phyloP scores from a whole-genome alignment of 2,113 vertebrate species.

The Marmota flaviventris region DNA sequence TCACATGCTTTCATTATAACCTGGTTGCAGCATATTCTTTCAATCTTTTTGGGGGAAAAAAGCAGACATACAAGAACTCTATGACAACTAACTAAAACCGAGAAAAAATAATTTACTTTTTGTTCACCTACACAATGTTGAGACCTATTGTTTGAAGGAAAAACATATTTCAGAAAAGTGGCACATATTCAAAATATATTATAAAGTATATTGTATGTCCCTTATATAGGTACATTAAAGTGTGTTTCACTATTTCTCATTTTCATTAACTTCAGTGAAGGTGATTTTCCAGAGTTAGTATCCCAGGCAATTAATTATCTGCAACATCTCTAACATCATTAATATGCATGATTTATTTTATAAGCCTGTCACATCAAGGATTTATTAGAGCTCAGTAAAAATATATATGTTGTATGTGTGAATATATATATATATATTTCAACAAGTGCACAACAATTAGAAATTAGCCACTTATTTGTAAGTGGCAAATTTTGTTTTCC shows the following conservation, averaged over 20 bases:
- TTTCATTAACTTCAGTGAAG: slow-evolving; percentile 79
- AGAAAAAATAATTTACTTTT: slow-evolving; percentile 18
- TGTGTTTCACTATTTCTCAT: slow-evolving; percentile 76
- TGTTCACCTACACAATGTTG: not conserved
- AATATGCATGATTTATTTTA: slow-evolving; percentile 83
- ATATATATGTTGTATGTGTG: slow-evolving; percentile 82
- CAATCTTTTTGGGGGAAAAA: slow-evolving; percentile 52
- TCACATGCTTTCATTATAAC: not conserved
- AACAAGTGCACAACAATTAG: slow-evolving; percentile 79
- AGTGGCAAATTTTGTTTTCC: slow-evolving; percentile 73
- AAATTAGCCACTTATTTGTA: slow-evolving; percentile 70
- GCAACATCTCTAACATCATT: slow-evolving; percentile 85
- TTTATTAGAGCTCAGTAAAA: slow-evolving; percentile 84
- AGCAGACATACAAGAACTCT: not conserved
- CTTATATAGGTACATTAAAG: slow-evolving; percentile 76
- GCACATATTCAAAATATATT: slow-evolving; percentile 78
- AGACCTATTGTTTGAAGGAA: slow-evolving; percentile 78
- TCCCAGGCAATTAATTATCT: slow-evolving; percentile 81
- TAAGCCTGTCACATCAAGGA: slow-evolving; percentile 81
- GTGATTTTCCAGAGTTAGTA: slow-evolving; percentile 72
- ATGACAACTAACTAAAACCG: slow-evolving; percentile 20
- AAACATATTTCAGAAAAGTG: slow-evolving; percentile 83
- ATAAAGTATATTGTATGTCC: slow-evolving; percentile 79
- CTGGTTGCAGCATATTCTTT: not conserved
- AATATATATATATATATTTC: slow-evolving; percentile 77